A percentile compares a stretch with the other conserved stretches of the same genome.
These are phyloP conservation scores for Neomonachus schauinslandi DNA, from an alignment of 2,113 vertebrate genomes.

Conservation along the genomic window DNA sequence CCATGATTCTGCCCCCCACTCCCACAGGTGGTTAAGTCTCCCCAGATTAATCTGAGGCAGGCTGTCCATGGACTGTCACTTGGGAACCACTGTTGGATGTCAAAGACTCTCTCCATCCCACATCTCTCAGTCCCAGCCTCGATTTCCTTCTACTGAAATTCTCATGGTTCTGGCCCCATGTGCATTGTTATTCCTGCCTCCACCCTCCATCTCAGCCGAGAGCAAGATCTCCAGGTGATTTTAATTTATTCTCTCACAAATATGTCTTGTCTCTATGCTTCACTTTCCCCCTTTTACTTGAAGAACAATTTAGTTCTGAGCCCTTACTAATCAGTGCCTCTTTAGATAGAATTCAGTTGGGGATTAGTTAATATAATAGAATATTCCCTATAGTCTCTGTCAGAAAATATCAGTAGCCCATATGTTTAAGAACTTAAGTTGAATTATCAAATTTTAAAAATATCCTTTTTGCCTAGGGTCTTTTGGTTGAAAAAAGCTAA, in stretches of 20 bases:
- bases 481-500: neutral
- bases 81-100: neutral
- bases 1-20: neutral
- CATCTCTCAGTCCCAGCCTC: neutral
- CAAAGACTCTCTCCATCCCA: neutral
- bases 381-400: neutral
- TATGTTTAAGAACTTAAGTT: neutral
- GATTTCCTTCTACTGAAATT: neutral
- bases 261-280: neutral
- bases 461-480: neutral
- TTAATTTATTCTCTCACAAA: neutral
- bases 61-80: neutral
- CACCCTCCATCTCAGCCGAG: neutral
- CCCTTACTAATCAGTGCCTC: neutral
- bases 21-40: neutral
- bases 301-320: neutral
- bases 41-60: neutral
- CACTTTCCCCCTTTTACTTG: neutral
- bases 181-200: neutral
- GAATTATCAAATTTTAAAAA: neutral
- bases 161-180: rapidly evolving
- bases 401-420: neutral
- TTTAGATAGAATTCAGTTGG: neutral
- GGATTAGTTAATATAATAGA: neutral
- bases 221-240: neutral